Percentiles rank a stretch among this genome's conserved stretches.
Evolutionary conservation across 2,888 invertebrate species (phyloP).

Genomic region (Acleris emargana): DNA sequence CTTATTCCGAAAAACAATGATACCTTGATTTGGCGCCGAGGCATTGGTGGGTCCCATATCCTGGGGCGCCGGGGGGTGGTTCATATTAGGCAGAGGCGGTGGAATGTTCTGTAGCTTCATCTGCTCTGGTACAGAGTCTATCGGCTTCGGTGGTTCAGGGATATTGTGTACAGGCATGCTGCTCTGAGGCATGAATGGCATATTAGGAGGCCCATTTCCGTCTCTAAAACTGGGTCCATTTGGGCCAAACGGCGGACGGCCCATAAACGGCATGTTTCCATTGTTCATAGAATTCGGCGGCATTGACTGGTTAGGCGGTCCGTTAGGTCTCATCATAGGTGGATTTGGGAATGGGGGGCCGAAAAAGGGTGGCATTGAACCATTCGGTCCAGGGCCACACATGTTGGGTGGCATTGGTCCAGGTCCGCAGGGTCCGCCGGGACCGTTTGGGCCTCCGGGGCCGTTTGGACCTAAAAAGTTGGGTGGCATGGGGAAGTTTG

Average conservation of each 20-base stretch:
- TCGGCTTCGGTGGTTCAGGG: conserved; percentile 50
- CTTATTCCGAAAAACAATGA: conserved; percentile 18
- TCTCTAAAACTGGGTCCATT: conserved; percentile 65
- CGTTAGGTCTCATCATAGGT: conserved; percentile 53
- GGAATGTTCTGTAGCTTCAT: conserved; percentile 86
- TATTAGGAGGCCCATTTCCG: conserved; percentile 56
- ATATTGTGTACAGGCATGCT: conserved; percentile 45
- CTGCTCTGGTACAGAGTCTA: conserved; percentile 68
- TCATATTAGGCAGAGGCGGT: conserved; percentile 84
- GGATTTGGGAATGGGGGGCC: conserved; percentile 37
- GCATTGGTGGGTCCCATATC: conserved; percentile 84
- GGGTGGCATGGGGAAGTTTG: conserved; percentile 63
- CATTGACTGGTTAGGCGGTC: conserved; percentile 61
- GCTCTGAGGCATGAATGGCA: conserved; percentile 62
- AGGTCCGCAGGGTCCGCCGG: conserved; percentile 7
- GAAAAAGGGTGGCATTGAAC: conserved; percentile 44
- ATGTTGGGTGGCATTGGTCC: conserved; percentile 56
- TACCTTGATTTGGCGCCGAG: conserved; percentile 66
- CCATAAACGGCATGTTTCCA: conserved; percentile 67
- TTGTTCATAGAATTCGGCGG: conserved; percentile 52
- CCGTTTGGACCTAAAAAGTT: conserved; percentile 73
- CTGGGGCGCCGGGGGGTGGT: conserved; percentile 85
- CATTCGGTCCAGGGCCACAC: conserved; percentile 45
- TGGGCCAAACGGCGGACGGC: conserved; percentile 69
- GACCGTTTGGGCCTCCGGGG: conserved; percentile 25